Base-by-base conservation (phyloP, 2,888 invertebrate genomes). In the Anoplius nigerrimus region DNA sequence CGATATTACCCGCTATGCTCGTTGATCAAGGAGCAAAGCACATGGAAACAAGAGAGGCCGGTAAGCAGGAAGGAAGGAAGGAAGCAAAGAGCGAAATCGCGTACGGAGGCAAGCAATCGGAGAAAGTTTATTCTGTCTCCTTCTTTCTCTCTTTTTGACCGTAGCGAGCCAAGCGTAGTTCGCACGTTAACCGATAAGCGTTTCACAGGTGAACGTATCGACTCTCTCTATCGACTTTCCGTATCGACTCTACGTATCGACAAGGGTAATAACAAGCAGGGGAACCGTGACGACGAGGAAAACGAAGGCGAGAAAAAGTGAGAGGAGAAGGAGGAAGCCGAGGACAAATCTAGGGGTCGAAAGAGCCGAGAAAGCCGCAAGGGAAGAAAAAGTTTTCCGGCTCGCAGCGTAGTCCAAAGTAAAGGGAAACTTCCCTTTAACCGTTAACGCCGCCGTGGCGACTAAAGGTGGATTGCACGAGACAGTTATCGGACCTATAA, bases 401-500 rank as follows among this genome's bases (percentile, higher is more conserved):
- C 67, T 52, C 60, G 54, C 55, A 20, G 24, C 18, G 24, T 68
- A 61, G n/a, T 57, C 58, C 61, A 53, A 61, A 58, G 62, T 55
- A 51, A 55, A 59, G 52, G 61, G 57, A 71, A 71, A 71, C 71
- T 71, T 71, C 60, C 46, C 71, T 70, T 59, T 59, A 58, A 58
- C 66, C 62, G 58, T 69, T 66, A 69, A 69, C 57, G 66, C 67
- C 34, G 55, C 58, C 43, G 8, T n/a, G 16, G 56, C 54, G 15
- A 55, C 62, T 62, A 66, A 66, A 54, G 62, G 45, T 59, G 59
- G 42, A 59, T 55, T 60, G 62, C 67, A 45, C 54, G 55, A 55
- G 67, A 64, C 68, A 69, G 69, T 69, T 69, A 71, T 59, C 71
- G 64, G 64, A 58, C 64, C 68, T 48, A 61, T 71, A 69, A 65